A percentile compares a stretch with the other conserved stretches of the same genome.
Conservation (phyloP, 2,113 vertebrate species). For the Apus apus region DNA sequence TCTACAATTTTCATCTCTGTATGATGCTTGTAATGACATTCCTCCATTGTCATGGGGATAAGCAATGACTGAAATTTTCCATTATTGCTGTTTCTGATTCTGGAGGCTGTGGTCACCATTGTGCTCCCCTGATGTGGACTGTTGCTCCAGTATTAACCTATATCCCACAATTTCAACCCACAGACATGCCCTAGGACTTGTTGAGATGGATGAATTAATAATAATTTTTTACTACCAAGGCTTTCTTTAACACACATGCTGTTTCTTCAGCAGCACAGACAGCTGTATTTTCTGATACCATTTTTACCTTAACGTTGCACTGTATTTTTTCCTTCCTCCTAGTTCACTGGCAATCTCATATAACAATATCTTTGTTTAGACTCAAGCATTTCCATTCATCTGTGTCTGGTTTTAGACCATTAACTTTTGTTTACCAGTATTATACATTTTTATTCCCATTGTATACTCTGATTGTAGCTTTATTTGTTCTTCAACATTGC, state of each 20-base stretch:
- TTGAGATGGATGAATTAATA: background rate
- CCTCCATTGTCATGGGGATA: background rate
- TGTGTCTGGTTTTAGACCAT: background rate
- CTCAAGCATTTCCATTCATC: background rate
- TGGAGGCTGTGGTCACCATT: background rate
- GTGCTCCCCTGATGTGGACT: background rate
- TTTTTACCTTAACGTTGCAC: background rate
- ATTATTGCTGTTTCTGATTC: background rate
- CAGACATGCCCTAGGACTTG: background rate
- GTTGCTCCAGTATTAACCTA: background rate
- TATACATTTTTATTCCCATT: background rate
- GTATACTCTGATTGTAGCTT: background rate
- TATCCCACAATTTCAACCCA: background rate
- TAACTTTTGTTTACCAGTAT: background rate
- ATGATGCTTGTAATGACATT: background rate
- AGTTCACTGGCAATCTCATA: background rate
- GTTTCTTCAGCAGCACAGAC: background rate
- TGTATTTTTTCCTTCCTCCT: background rate
- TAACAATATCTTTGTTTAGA: background rate
- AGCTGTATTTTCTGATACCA: background rate
- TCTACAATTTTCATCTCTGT: background rate
- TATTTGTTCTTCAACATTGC: background rate
- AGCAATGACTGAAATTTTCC: background rate
- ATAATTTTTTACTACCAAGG: background rate
- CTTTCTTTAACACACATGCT: background rate